Evolutionary conservation across 1,140 invertebrate species (phyloP).

Genomic region (Lineus longissimus): DNA sequence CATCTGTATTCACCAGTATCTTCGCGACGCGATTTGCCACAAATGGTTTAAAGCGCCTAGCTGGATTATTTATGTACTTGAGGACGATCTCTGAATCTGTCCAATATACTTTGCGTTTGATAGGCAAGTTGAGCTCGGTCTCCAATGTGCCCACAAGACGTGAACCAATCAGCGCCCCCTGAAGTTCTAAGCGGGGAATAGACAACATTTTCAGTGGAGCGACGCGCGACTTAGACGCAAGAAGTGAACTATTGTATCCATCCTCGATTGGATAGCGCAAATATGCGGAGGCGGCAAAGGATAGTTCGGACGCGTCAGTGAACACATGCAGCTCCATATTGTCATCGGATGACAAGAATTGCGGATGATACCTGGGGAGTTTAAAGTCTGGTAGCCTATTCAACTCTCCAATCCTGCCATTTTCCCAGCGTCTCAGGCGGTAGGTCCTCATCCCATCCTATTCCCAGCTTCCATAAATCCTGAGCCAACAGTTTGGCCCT

Average conservation of each 20-base stretch:
- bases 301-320: no score
- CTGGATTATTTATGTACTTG: slow-evolving; percentile 8
- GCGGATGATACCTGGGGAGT: background rate
- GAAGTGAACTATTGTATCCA: no score
- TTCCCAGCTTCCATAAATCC: slow-evolving; percentile 1
- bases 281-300: no score
- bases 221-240: no score
- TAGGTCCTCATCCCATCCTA: slow-evolving; percentile 19
- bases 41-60: no score
- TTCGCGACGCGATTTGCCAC: no score
- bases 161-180: no score
- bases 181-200: no score
- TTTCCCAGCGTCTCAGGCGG: background rate
- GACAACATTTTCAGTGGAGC: no score
- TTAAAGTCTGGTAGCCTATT: background rate
- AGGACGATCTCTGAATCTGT: slow-evolving; percentile 13
- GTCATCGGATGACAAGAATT: background rate
- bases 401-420: slow-evolving; percentile 13
- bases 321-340: slow-evolving; percentile 10
- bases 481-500: slow-evolving; percentile 12
- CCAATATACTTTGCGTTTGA: slow-evolving; percentile 1
- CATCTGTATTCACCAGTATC: background rate
- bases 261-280: no score
- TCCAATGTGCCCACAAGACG: no score
- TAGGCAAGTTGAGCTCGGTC: no score